Conservation (phyloP, 2,113 vertebrate species). For the Phalacrocorax brasilianus region DNA sequence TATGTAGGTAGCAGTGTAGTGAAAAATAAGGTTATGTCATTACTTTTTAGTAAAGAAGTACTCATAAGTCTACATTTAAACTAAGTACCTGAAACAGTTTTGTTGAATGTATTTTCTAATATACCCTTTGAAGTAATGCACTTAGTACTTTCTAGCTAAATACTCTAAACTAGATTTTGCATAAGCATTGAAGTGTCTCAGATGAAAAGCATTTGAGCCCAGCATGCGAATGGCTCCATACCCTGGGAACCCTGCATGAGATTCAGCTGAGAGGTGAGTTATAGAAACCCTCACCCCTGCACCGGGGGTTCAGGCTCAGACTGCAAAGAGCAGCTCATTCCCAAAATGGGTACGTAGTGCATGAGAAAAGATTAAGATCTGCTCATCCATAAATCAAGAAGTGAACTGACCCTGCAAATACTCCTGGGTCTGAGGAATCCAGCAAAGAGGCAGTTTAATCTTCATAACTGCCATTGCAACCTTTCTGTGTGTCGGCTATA, state of each 20-base stretch:
- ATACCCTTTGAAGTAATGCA: background rate
- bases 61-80: background rate
- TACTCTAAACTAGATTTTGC: background rate
- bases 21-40: background rate
- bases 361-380: background rate
- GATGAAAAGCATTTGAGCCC: background rate
- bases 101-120: background rate
- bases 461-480: background rate
- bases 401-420: background rate
- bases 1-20: background rate
- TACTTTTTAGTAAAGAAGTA: background rate
- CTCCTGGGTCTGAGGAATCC: background rate
- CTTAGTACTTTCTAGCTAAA: background rate
- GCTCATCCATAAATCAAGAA: background rate
- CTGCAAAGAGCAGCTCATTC: background rate
- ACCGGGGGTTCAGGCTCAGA: accelerated
- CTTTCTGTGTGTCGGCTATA: background rate
- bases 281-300: background rate
- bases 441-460: background rate
- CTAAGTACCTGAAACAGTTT: background rate
- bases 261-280: background rate
- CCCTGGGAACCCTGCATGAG: background rate
- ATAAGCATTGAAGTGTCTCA: background rate
- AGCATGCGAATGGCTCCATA: background rate
- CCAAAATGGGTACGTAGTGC: background rate